Conservation (phyloP, 2,797 vertebrate genomes). For the Meriones psammophilus region DNA sequence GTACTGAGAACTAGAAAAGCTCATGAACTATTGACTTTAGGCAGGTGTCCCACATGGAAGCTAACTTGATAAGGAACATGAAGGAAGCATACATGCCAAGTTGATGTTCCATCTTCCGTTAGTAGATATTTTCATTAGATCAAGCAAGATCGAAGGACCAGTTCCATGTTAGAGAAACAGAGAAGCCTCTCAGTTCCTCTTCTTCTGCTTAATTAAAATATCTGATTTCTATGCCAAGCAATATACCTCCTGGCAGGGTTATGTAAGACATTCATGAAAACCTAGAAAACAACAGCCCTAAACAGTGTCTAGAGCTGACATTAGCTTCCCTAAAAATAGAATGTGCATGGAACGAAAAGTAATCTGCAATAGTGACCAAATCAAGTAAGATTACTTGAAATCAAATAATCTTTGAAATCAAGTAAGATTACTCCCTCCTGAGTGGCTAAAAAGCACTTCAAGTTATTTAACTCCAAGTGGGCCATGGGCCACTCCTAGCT, state of each 20-base stretch:
- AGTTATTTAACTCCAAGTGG: not conserved
- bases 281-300: not conserved
- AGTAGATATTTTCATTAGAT: not conserved
- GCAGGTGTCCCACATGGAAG: not conserved
- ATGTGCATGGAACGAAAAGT: not conserved
- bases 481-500: not conserved
- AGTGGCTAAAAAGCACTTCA: not conserved
- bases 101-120: not conserved
- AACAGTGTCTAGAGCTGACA: not conserved
- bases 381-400: not conserved
- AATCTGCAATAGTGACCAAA: not conserved
- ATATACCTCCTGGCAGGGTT: not conserved
- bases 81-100: not conserved
- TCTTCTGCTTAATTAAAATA: not conserved
- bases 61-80: not conserved
- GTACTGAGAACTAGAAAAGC: not conserved
- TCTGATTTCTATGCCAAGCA: not conserved
- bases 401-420: not conserved
- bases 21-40: not conserved
- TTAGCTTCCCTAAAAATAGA: not conserved
- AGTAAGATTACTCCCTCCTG: not conserved
- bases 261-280: not conserved
- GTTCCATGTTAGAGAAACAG: not conserved
- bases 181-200: not conserved
- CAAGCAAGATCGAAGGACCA: not conserved